Evolutionary conservation across 2,888 invertebrate genomes (phyloP), one percentile per base, ranked within the genome.

Genomic region (Lasioglossum figueresi): DNA sequence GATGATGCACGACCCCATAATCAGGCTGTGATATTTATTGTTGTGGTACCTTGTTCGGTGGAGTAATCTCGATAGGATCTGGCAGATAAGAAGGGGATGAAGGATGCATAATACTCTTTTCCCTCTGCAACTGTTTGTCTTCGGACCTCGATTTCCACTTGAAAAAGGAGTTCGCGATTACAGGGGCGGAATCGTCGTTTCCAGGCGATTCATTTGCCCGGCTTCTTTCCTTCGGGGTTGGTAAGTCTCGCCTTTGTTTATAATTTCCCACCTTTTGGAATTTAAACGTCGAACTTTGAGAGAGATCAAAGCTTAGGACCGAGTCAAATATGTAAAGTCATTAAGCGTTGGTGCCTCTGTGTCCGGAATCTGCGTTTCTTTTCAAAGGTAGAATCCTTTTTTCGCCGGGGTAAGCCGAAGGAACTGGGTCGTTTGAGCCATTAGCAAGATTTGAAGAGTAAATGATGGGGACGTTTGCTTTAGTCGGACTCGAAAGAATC

Each of bases 371-470:
- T 75, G 34, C 10, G 48, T 71, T 40, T 71, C 4, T n/a, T 14
- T 4, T 5, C 48, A 34, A 40, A 72, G 71, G 40, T 31, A 34
- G 40, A 45, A 45, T 37, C 70, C 82, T 73, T 72, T 45, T 72
- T 79, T 27, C 52, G n/a, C 48, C 43, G 27, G 6, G 14, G 10
- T 19, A 31, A 4, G 6, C 34, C 19, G 63, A 63, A 76, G 71
- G 70, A 76, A 83, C 37, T 23, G 83, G 84, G 68, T 71, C 59
- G 48, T 37, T 74, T 45, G 68, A 70, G 48, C 73, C 76, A 76
- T 83, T 76, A 84, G 76, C 68, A 56, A 52, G 73, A 84, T 83
- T 83, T 59, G 77, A 70, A 83, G 66, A 74, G 83, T 56, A 68
- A 83, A 48, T 83, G 71, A 52, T 19, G 68, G 59, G 48, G 27